These are phyloP conservation scores for Akabosia matsudoensis DNA, from an alignment of 1,140 invertebrate species.

Conservation along the genomic window DNA sequence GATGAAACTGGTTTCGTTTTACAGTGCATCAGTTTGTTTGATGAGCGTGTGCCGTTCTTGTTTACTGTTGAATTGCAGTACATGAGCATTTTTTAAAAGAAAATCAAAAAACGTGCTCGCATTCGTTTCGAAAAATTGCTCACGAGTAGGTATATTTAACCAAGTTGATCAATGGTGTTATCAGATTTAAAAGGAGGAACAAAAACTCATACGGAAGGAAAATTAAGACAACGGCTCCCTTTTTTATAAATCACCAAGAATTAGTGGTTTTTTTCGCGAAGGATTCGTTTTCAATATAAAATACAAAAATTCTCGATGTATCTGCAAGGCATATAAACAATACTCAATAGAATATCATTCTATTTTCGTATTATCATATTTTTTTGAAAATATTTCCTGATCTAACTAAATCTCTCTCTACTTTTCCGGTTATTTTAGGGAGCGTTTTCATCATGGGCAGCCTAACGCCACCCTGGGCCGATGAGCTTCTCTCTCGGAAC, in stretches of 20 bases:
- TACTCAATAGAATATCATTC: too few relatives aligned
- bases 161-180: too few relatives aligned
- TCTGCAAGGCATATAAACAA: conserved; percentile 16
- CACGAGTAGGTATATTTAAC: too few relatives aligned
- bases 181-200: too few relatives aligned
- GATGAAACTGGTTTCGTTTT: conserved; percentile 9
- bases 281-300: too few relatives aligned
- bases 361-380: too few relatives aligned
- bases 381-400: too few relatives aligned
- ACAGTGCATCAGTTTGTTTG: background rate
- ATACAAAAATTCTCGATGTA: background rate
- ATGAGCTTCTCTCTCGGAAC: conserved; percentile 39
- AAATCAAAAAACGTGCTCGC: background rate
- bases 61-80: background rate
- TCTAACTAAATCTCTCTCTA: background rate
- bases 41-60: background rate
- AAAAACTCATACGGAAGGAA: too few relatives aligned
- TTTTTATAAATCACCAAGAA: too few relatives aligned
- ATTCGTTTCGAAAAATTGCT: background rate
- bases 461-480: conserved; percentile 37
- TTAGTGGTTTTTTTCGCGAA: too few relatives aligned
- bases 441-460: conserved; percentile 5
- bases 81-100: background rate
- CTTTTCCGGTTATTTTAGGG: background rate
- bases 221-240: too few relatives aligned